Percentiles rank a stretch among this genome's conserved stretches.
These are phyloP conservation scores for Diplodus puntazzo DNA, from an alignment of 2,797 vertebrate species.

Conservation along the genomic window DNA sequence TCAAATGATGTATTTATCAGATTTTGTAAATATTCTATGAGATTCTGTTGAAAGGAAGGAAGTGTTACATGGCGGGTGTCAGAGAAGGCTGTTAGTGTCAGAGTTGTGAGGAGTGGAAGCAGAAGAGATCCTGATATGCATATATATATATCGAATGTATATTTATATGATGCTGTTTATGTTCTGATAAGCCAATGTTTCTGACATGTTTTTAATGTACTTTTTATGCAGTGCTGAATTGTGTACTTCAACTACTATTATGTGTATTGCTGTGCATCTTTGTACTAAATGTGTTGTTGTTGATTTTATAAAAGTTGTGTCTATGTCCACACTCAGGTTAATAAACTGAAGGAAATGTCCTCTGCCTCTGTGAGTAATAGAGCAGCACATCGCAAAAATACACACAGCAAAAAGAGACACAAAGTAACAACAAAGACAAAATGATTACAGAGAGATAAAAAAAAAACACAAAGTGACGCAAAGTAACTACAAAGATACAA, in stretches of 20 bases:
- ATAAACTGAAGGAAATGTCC: slow-evolving; percentile 82
- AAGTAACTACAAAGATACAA: too few species aligned
- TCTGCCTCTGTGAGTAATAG: slow-evolving; percentile 16
- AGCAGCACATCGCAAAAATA: neutral
- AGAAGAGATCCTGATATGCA: slow-evolving; percentile 70
- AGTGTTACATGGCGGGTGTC: slow-evolving; percentile 18
- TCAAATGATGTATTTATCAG: slow-evolving; percentile 66
- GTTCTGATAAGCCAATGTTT: slow-evolving; percentile 83
- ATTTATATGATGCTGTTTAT: slow-evolving; percentile 90
- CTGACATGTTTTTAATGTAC: slow-evolving; percentile 79
- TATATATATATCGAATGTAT: slow-evolving; percentile 91
- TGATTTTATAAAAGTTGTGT: slow-evolving; percentile 88
- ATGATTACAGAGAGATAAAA: neutral
- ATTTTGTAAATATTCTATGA: slow-evolving; percentile 74
- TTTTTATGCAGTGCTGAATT: slow-evolving; percentile 84
- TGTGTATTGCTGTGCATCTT: slow-evolving; percentile 78
- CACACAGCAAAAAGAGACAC: neutral
- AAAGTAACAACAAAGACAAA: neutral
- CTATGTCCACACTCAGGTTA: slow-evolving; percentile 89
- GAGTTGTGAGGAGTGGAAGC: slow-evolving; percentile 34
- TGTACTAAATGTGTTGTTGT: slow-evolving; percentile 78
- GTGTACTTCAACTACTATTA: slow-evolving; percentile 75
- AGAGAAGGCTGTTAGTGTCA: slow-evolving; percentile 19
- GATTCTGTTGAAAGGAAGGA: slow-evolving; percentile 40
- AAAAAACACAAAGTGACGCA: neutral